A percentile compares a stretch with the other conserved stretches of the same genome.
phyloP scores from a whole-genome alignment of 1,140 invertebrate species.

The Trigoniulus corallinus region DNA sequence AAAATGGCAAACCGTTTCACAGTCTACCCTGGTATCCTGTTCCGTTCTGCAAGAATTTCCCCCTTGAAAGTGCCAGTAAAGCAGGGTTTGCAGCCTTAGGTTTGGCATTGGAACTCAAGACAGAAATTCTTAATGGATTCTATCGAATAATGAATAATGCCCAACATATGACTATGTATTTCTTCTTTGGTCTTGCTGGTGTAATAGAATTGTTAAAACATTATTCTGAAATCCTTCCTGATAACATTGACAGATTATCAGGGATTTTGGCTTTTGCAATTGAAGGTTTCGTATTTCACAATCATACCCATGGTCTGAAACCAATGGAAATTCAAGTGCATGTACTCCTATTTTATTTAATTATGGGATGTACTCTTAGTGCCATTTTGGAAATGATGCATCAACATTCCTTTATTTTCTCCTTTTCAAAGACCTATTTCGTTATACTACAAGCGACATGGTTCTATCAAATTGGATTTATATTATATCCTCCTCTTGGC shows the following conservation, averaged over 20 bases:
- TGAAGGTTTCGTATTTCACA: slow-evolving; percentile 32
- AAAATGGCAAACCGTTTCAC: slow-evolving; percentile 17
- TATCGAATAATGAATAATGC: slow-evolving; percentile 28
- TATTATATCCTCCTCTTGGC: slow-evolving; percentile 31
- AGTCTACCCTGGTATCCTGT: slow-evolving; percentile 23
- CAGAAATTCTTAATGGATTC: slow-evolving; percentile 25
- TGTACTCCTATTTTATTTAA: slow-evolving; percentile 28
- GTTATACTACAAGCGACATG: slow-evolving; percentile 32
- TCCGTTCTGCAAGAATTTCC: slow-evolving; percentile 19
- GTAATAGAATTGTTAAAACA: slow-evolving; percentile 26
- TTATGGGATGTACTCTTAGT: slow-evolving; percentile 19
- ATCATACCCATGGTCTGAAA: slow-evolving; percentile 31
- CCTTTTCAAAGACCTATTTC: slow-evolving; percentile 25
- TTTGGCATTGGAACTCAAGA: slow-evolving; percentile 24
- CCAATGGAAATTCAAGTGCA: slow-evolving; percentile 31
- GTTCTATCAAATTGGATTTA: slow-evolving; percentile 35
- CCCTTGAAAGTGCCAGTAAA: slow-evolving; percentile 28
- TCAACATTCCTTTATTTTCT: slow-evolving; percentile 21
- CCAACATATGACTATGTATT: slow-evolving; percentile 38
- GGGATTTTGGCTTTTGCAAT: slow-evolving; percentile 25
- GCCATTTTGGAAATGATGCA: slow-evolving; percentile 26
- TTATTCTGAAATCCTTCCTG: slow-evolving; percentile 22
- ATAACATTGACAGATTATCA: slow-evolving; percentile 27
- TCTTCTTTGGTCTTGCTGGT: slow-evolving; percentile 31
- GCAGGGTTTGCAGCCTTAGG: slow-evolving; percentile 24